These are phyloP conservation scores for Dimorphilus gyrociliatus DNA, from an alignment of 2,888 invertebrate species.

Conservation along the genomic window DNA sequence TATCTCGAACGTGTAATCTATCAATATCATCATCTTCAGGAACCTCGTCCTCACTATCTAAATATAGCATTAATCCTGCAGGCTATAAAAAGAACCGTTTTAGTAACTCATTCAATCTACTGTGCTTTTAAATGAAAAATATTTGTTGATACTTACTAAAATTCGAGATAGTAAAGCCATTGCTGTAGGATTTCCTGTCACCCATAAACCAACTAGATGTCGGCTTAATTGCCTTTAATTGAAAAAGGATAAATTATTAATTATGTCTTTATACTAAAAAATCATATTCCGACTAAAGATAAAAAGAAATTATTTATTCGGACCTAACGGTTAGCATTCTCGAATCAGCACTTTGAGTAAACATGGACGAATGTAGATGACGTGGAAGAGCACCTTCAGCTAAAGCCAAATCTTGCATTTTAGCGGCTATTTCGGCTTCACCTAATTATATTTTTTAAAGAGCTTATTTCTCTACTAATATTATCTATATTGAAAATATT, in stretches of 20 bases:
- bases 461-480: too few relatives aligned
- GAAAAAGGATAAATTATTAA: slow-evolving; percentile 6
- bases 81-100: slow-evolving; percentile 48
- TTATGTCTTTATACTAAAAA: neutral
- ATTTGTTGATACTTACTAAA: slow-evolving; percentile 52
- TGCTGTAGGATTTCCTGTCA: slow-evolving; percentile 79
- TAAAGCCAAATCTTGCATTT: slow-evolving; percentile 86
- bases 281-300: neutral
- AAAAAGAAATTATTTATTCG: slow-evolving; percentile 1
- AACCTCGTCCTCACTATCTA: slow-evolving; percentile 70
- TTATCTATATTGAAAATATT: too few relatives aligned
- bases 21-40: slow-evolving; percentile 46
- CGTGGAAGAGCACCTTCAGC: slow-evolving; percentile 88
- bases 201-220: slow-evolving; percentile 87
- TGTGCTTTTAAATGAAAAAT: neutral
- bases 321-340: slow-evolving; percentile 57
- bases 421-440: slow-evolving; percentile 67
- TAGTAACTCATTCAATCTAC: neutral
- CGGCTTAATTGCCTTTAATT: slow-evolving; percentile 63
- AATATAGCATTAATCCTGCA: slow-evolving; percentile 67
- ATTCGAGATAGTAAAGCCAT: slow-evolving; percentile 67
- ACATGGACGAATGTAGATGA: slow-evolving; percentile 76
- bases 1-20: slow-evolving; percentile 53
- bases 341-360: slow-evolving; percentile 60
- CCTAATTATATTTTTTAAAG: slow-evolving; percentile 55